phyloP scores from a whole-genome alignment of 2,113 vertebrate genomes.

The Oreochromis aureus region DNA sequence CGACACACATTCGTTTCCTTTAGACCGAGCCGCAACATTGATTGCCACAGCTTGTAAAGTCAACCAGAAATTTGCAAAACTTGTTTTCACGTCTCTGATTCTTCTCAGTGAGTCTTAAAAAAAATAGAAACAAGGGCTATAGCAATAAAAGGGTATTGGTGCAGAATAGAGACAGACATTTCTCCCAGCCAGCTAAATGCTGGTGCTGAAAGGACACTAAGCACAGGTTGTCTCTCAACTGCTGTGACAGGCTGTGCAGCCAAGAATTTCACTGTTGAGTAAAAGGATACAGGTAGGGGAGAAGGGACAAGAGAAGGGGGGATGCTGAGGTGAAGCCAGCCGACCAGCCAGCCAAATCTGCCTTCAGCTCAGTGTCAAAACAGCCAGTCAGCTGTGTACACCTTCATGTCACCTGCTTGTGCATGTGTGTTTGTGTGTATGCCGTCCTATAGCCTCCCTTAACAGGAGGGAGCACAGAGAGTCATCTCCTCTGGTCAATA shows the following conservation, averaged over 20 bases:
- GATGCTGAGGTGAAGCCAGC: conserved; percentile 31
- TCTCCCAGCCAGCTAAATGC: conserved; percentile 47
- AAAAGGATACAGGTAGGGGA: conserved; percentile 33
- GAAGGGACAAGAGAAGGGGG: neutral
- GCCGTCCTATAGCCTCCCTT: neutral
- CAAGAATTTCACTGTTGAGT: conserved; percentile 38
- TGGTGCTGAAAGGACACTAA: conserved; percentile 47
- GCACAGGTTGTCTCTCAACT: conserved; percentile 51
- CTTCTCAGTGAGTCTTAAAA: neutral
- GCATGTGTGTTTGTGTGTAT: neutral
- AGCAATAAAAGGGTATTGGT: conserved; percentile 31
- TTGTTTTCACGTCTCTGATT: conserved; percentile 1
- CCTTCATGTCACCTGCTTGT: conserved; percentile 19
- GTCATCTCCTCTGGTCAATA: conserved; percentile 61
- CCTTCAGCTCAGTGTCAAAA: conserved; percentile 50
- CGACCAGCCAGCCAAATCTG: conserved; percentile 33
- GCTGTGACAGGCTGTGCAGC: conserved; percentile 29
- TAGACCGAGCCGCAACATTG: neutral
- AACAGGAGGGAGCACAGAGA: conserved; percentile 41
- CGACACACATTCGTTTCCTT: neutral
- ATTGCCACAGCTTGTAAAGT: neutral
- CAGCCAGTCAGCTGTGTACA: conserved; percentile 41
- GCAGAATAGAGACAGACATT: conserved; percentile 35
- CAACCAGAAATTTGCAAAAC: neutral
- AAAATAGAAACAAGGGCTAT: conserved; percentile 2